Evolutionary conservation across 2,888 invertebrate species (phyloP).

Genomic region (Chironomus tentans): DNA sequence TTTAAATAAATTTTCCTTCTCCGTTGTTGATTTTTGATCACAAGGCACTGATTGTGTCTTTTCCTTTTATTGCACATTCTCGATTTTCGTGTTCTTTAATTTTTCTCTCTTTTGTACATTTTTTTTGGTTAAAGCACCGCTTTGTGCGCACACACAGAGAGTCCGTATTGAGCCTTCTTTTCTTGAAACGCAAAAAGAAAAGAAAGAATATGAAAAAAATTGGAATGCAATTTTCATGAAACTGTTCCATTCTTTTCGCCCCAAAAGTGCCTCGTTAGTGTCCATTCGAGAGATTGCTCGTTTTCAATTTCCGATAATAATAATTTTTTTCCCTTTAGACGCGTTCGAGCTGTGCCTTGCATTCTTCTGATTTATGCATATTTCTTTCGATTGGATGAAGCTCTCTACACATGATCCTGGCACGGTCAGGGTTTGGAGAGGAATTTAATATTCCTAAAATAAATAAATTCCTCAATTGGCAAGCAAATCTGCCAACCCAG

Average conservation of each 20-base stretch:
- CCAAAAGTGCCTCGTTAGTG: constrained; percentile 20
- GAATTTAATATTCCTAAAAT: background rate
- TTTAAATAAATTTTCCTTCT: background rate
- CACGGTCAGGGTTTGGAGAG: background rate
- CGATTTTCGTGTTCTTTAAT: constrained; percentile 23
- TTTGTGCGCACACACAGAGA: background rate
- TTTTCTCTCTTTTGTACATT: background rate
- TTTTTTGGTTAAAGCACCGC: background rate
- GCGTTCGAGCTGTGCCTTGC: background rate
- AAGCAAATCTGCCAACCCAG: no score
- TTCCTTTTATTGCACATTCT: background rate
- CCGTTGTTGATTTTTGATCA: background rate
- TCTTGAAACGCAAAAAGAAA: background rate
- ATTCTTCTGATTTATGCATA: background rate
- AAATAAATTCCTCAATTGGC: no score
- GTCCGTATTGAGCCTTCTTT: background rate
- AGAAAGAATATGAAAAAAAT: background rate
- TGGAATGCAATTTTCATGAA: constrained; percentile 16
- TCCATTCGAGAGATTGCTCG: constrained; percentile 8
- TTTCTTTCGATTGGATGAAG: background rate
- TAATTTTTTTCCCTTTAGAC: background rate
- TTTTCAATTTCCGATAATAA: constrained; percentile 27
- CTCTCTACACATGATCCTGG: background rate
- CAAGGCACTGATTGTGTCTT: background rate
- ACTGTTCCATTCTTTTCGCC: constrained; percentile 9